phyloP scores from a whole-genome alignment of 2,113 vertebrate genomes.

The Catharus bicknelli region DNA sequence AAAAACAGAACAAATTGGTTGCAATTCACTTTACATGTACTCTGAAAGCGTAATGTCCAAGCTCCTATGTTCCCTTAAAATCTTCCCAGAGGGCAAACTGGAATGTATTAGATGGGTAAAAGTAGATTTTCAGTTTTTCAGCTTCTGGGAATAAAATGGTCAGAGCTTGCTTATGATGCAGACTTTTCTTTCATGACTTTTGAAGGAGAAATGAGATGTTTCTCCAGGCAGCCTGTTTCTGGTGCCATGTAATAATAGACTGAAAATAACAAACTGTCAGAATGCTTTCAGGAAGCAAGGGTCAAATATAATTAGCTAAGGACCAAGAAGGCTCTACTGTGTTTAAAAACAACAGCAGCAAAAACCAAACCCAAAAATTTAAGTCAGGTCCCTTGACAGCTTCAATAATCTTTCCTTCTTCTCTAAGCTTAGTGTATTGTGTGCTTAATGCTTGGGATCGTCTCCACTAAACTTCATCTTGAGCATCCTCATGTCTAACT shows the following conservation, averaged over 20 bases:
- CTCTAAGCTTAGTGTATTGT: not conserved
- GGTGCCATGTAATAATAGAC: not conserved
- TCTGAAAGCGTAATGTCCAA: not conserved
- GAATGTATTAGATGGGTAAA: not conserved
- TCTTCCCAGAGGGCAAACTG: not conserved
- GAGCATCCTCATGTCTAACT: conserved; percentile 23
- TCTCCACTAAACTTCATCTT: conserved; percentile 31
- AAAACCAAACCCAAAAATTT: not conserved
- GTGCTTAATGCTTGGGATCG: conserved; percentile 11
- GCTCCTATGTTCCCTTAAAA: not conserved
- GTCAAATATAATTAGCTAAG: not conserved
- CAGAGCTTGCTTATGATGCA: not conserved
- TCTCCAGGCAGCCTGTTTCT: not conserved
- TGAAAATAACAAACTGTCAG: not conserved
- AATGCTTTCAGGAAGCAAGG: not conserved
- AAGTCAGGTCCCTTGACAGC: conserved; percentile 1
- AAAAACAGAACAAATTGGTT: not conserved
- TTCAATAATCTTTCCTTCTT: not conserved
- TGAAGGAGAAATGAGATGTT: not conserved
- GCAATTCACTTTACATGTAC: not conserved
- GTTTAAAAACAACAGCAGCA: not conserved
- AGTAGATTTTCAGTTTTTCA: not conserved
- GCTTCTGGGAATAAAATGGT: not conserved
- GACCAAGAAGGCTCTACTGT: not conserved
- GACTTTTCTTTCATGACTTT: not conserved